Base-by-base conservation (phyloP, 2,113 vertebrate species). In the Dasyurus viverrinus region DNA sequence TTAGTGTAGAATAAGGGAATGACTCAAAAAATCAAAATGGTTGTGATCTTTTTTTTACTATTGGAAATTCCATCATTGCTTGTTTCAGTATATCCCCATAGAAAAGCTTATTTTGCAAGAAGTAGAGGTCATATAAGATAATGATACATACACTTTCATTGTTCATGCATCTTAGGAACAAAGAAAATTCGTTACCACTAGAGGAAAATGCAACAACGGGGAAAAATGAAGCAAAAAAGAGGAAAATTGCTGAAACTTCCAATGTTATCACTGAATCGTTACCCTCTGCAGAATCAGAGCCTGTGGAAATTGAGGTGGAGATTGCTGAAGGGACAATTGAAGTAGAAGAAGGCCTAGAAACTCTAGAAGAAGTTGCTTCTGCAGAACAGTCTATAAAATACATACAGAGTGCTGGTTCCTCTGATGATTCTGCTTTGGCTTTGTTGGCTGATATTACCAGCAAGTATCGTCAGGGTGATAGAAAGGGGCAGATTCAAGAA, bases 381-480 rank as follows among this genome's bases (percentile, higher is more conserved):
- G 97, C 98, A 92, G 98, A 98, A 90, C 99, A 99, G 90, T 98
- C 99, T 3, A 98, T 99, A 93, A 99, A 99, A 93, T 99, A 98
- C 93, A 98, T 99, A 93, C 98, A 99, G 94, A 98, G 98, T 53
- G 98, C 98, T 0, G 98, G 97, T 12, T 99, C 99, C 23, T 99
- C 99, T 0, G 99, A 99, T 92, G 99, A 99, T 96, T 99, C 99
- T 0, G 99, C 99, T 46, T 98, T 99, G 97, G 99, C 99, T 52
- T 98, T 99, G 94, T 98, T 99, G 93, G 99, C 99, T 14, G 99
- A 99, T 97, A 99, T 99, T 94, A 99, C 99, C 97, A 99, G 99
- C 98, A 99, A 99, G 98, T 99, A 99, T 98, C 99, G 99, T 92
- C 99, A 99, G 27, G 99, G 98, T 89, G 99, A 99, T 92, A 98